Conservation (phyloP, 1,140 invertebrate genomes). For the Heliconius eleuchia region DNA sequence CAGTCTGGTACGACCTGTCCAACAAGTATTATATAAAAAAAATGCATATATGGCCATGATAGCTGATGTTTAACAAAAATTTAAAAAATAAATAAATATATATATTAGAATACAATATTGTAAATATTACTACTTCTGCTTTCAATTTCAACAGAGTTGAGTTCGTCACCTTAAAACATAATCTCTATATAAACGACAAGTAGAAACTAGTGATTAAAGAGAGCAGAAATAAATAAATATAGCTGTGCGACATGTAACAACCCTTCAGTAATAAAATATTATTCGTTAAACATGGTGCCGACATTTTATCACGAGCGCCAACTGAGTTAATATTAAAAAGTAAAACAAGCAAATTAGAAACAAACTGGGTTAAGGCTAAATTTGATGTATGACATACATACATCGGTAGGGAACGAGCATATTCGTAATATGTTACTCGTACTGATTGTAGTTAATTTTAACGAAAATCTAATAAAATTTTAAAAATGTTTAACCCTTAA, state of each 20-base stretch:
- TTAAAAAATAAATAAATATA: no score
- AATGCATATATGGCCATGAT: no score
- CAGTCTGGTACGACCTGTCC: no score
- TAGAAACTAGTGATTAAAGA: background rate
- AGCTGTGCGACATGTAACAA: background rate
- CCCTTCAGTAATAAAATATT: constrained; percentile 2
- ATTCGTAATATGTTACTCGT: background rate
- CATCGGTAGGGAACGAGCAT: background rate
- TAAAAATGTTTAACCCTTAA: background rate
- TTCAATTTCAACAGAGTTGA: background rate
- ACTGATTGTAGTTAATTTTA: background rate
- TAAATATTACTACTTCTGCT: background rate
- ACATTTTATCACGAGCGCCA: background rate
- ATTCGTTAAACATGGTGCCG: background rate
- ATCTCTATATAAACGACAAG: background rate
- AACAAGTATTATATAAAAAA: no score
- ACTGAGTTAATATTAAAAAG: constrained; percentile 4
- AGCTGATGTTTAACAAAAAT: no score
- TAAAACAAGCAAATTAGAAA: constrained; percentile 9
- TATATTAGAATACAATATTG: no score
- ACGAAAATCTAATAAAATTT: background rate
- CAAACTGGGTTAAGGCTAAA: background rate
- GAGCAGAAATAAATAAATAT: constrained; percentile 2
- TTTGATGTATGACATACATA: background rate
- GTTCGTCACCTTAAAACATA: background rate